Evolutionary conservation across 2,888 invertebrate species (phyloP).

Genomic region (Oscheius sp.): DNA sequence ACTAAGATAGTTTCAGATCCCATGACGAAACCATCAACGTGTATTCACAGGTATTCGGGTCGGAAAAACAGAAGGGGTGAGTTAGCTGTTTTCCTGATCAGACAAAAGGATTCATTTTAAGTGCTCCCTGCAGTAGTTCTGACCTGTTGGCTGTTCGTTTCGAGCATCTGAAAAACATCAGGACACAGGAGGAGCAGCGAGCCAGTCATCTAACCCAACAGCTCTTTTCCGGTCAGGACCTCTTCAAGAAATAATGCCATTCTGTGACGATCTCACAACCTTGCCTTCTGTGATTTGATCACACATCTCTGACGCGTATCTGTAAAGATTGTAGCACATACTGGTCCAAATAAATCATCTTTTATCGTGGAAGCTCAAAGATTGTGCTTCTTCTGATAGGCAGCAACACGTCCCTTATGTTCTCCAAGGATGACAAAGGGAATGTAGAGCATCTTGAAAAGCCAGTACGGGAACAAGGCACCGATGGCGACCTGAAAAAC

Average conservation of each 20-base stretch:
- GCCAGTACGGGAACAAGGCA: constrained; percentile 63
- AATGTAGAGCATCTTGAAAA: constrained; percentile 70
- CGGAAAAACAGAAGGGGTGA: constrained; percentile 17
- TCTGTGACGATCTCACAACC: too few relatives aligned
- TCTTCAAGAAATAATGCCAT: too few relatives aligned
- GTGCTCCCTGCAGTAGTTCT: constrained; percentile 13
- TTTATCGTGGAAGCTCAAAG: too few relatives aligned
- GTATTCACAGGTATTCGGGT: constrained; percentile 17
- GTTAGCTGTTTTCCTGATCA: neutral
- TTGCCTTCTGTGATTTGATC: too few relatives aligned
- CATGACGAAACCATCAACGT: constrained; percentile 28
- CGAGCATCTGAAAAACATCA: constrained; percentile 16
- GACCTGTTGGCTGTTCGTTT: constrained; percentile 18
- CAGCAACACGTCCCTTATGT: constrained; percentile 64
- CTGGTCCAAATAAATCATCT: too few relatives aligned
- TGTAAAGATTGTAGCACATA: too few relatives aligned
- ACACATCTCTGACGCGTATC: too few relatives aligned
- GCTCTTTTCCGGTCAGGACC: constrained; percentile 10
- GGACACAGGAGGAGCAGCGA: constrained; percentile 7
- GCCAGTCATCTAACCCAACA: constrained; percentile 12
- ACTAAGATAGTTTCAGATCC: neutral
- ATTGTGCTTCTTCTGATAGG: too few relatives aligned
- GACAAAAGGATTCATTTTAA: neutral
- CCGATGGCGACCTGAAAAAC: constrained; percentile 64
- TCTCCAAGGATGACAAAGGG: constrained; percentile 69